Base-by-base conservation (phyloP, 2,797 vertebrate species). In the Melanogrammus aeglefinus region DNA sequence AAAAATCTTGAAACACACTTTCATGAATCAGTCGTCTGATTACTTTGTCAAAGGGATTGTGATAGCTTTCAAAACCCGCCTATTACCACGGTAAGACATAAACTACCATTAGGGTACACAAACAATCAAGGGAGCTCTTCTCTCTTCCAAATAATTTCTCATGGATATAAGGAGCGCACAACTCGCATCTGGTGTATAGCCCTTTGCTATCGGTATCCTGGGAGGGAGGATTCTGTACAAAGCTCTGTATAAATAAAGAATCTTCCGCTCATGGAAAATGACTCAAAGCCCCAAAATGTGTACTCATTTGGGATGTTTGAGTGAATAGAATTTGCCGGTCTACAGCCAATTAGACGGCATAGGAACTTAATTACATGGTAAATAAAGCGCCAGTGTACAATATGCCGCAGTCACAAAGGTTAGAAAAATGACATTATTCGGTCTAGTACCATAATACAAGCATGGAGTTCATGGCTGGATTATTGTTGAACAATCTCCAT, bases 61-160 rank as follows among this genome's bases (percentile, higher is more conserved):
- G 82, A 87, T 81, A 77, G 84, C 85, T 89, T 90, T 91, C 82
- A 91, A n/a, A 81, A 90, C 84, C 76, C 78, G 77, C 81, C 88
- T 80, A 90, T 91, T 90, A 90, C 83, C 88, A 76, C 66, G 87
- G 78, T 84, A 80, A 87, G 83, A 82, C 78, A 80, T 82, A 70
- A 84, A 77, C 77, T 76, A 88, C 77, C 84, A 82, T 85, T 76
- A 79, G 81, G 77, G 85, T 83, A 87, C 80, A 86, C 82, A 87
- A 87, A 86, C 78, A 86, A 77, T 77, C 18, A 14, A 85, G 76
- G n/a, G 85, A 84, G 84, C 51, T 76, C 88, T n/a, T 72, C 31
- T 83, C 31, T 80, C n/a, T 84, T 89, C 85, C 78, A 88, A 86
- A 88, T 27, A 74, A 82, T 82, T 87, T 78, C 82, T 83, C 86